Base-by-base conservation (phyloP, 2,113 vertebrate genomes). In the Todiramphus saurophagus region DNA sequence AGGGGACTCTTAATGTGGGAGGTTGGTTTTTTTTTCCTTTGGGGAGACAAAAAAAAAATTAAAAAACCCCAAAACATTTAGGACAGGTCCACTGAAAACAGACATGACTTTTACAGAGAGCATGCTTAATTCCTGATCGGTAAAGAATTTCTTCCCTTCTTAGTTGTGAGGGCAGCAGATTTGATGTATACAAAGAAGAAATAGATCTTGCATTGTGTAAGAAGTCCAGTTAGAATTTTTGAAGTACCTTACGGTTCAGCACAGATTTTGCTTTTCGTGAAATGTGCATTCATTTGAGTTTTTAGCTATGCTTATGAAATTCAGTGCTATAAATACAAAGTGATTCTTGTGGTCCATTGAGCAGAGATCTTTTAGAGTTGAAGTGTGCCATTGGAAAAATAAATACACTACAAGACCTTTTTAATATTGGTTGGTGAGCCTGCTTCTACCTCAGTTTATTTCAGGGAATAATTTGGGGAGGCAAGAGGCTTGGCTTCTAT, bases 11-110 rank as follows among this genome's bases (percentile, higher is more conserved):
- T 24, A 59, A 16, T 13, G 21, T 30, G 53, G 25, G 5, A 33
- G 5, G 5, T 31, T 67, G 33, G 7, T 31, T 62, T 35, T 44
- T 14, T 30, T 12, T 30, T 62, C 48, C 5, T 43, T 6, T 4
- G 19, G 4, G 13, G 9, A 3, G 3, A 13, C 27, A 16, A 27
- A 2, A 3, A 17, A n/a, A 16, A 20, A 9, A 51, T n/a, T n/a
- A n/a, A n/a, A n/a, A 33, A 59, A 68, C 37, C 37, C 37, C 37
- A 37, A 37, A 37, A 37, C 37, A 41, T 48, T 62, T 25, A 70
- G 21, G 35, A 20, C 13, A 73, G 8, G 35, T 89, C 23, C 7
- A 14, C 24, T 67, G 33, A 46, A 85, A 85, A 66, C 18, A 18
- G 6, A 10, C 11, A 63, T 10, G 24, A 44, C 13, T 44, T 1